These are phyloP conservation scores for Sakesphorus luctuosus DNA, from an alignment of 2,113 vertebrate species.

Conservation along the genomic window DNA sequence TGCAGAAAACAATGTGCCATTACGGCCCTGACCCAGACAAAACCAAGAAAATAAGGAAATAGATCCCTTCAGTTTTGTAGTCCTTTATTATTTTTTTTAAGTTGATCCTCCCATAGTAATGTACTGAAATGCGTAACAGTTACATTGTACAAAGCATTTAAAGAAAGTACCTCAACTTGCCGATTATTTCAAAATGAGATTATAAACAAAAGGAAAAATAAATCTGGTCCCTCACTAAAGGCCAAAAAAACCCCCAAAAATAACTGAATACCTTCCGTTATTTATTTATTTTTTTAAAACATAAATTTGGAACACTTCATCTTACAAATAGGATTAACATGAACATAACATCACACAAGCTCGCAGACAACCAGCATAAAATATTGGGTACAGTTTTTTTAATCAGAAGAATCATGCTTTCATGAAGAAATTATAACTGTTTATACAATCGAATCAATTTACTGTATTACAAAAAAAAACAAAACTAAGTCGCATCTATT, in stretches of 20 bases:
- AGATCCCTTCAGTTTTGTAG: constrained; percentile 84
- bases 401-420: constrained; percentile 99
- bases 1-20: neutral
- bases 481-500: constrained; percentile 88
- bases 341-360: constrained; percentile 97
- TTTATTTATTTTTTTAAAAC: constrained; percentile 83
- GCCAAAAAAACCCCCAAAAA: constrained; percentile 75
- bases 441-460: constrained; percentile 94
- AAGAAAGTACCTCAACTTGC: constrained; percentile 99
- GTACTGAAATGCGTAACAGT: constrained; percentile 99
- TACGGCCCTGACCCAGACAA: neutral
- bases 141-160: constrained; percentile 99
- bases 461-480: constrained; percentile 86
- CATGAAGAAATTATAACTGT: constrained; percentile 94
- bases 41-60: constrained; percentile 17
- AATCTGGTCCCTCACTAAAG: constrained; percentile 90
- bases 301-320: constrained; percentile 94
- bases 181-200: constrained; percentile 97
- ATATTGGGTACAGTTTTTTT: constrained; percentile 91
- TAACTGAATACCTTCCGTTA: constrained; percentile 91
- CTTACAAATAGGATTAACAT: constrained; percentile 95
- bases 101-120: constrained; percentile 98
- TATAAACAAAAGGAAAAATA: constrained; percentile 92
- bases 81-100: constrained; percentile 92
- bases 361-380: constrained; percentile 98